Percentiles rank a stretch among this genome's conserved stretches.
These are phyloP conservation scores for Macrophya alboannulata DNA, from an alignment of 2,888 invertebrate species.

Conservation along the genomic window DNA sequence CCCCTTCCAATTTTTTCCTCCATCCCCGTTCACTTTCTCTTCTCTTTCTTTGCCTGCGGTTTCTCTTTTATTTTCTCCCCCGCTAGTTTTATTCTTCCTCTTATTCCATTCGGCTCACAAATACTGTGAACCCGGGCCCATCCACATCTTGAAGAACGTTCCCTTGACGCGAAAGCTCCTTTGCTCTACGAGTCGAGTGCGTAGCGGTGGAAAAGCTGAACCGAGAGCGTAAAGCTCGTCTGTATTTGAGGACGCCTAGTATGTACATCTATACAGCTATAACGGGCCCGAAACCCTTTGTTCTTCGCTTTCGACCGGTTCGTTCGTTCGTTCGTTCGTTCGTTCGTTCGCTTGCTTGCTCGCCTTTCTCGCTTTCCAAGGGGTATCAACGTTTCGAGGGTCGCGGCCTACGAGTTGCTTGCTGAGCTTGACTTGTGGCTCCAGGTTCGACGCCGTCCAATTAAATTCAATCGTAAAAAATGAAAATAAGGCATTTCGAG, in stretches of 20 bases:
- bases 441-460: slow-evolving; percentile 39
- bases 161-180: slow-evolving; percentile 51
- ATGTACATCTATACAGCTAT: slow-evolving; percentile 39
- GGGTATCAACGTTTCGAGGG: slow-evolving; percentile 48
- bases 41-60: not conserved
- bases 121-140: not conserved
- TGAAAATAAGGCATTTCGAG: not conserved
- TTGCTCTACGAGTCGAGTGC: slow-evolving; percentile 48
- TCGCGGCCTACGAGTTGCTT: not conserved
- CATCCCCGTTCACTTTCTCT: slow-evolving; percentile 45
- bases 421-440: slow-evolving; percentile 39
- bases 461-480: slow-evolving; percentile 40
- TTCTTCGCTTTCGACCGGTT: slow-evolving; percentile 39
- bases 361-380: slow-evolving; percentile 42
- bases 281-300: slow-evolving; percentile 42
- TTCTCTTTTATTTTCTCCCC: not conserved
- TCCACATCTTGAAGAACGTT: slow-evolving; percentile 41
- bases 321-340: not conserved
- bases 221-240: slow-evolving; percentile 45
- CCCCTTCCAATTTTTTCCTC: slow-evolving; percentile 8
- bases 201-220: slow-evolving; percentile 52
- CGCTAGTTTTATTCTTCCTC: not conserved
- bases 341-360: not conserved
- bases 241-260: slow-evolving; percentile 29
- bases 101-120: slow-evolving; percentile 3